Evolutionary conservation across 1,140 invertebrate genomes (phyloP).

Genomic region (Solenopsis invicta): DNA sequence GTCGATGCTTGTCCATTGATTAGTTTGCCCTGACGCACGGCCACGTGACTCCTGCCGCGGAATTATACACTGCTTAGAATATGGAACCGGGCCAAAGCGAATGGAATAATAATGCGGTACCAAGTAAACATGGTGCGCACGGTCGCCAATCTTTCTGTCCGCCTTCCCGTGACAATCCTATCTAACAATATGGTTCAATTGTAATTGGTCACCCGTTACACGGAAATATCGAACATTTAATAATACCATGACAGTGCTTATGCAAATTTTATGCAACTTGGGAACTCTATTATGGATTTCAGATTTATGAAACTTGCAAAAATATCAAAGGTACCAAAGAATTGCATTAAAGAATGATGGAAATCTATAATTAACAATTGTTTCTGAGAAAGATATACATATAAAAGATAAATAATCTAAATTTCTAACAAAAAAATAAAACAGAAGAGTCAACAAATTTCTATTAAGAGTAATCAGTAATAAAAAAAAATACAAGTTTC

Average conservation of each 20-base stretch:
- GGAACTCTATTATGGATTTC: background rate
- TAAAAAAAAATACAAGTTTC: background rate
- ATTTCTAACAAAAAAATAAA: background rate
- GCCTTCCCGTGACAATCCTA: background rate
- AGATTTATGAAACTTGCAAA: background rate
- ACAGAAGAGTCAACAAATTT: background rate
- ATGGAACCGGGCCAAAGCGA: conserved; percentile 12
- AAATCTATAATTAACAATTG: background rate
- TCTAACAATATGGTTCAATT: background rate
- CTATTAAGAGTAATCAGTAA: background rate
- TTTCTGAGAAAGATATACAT: background rate
- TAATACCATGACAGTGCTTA: conserved; percentile 3
- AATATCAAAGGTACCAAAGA: background rate
- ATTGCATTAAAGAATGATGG: background rate
- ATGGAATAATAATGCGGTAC: conserved; percentile 38
- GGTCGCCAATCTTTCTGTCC: background rate
- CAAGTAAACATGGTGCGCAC: background rate
- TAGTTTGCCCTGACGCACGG: conserved; percentile 72
- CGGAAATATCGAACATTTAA: conserved; percentile 27
- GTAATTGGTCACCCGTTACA: background rate
- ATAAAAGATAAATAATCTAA: background rate
- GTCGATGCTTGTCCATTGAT: conserved; percentile 81
- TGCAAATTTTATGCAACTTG: background rate
- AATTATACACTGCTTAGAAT: conserved; percentile 39
- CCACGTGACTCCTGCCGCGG: conserved; percentile 70